Conservation (phyloP, 2,797 vertebrate genomes). For the Amazona ochrocephala region DNA sequence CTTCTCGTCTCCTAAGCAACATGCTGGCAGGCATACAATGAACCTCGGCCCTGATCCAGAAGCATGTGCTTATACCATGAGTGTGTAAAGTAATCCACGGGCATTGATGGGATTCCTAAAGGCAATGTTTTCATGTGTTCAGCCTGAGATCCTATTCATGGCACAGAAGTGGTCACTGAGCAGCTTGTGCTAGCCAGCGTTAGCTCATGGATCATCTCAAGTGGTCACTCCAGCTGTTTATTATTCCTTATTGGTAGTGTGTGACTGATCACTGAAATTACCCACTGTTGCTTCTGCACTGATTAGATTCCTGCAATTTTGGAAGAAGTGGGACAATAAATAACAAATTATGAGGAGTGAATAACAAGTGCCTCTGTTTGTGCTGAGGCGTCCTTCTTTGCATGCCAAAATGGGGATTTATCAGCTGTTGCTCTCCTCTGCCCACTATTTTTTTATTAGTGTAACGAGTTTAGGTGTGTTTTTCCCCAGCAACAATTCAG, state of each 20-base stretch:
- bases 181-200: rapidly evolving
- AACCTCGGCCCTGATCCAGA: rapidly evolving
- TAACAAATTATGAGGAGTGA: not conserved
- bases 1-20: rapidly evolving
- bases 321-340: conserved; percentile 25
- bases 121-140: not conserved
- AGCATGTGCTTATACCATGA: rapidly evolving
- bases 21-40: not conserved
- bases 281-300: not conserved
- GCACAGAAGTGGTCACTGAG: not conserved
- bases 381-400: not conserved
- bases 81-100: not conserved
- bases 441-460: rapidly evolving
- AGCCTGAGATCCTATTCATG: not conserved
- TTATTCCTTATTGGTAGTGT: not conserved
- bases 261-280: not conserved
- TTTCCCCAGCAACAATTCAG: not conserved
- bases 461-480: not conserved
- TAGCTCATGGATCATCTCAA: not conserved
- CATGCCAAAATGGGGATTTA: not conserved
- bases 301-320: conserved; percentile 20
- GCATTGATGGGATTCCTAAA: not conserved
- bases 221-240: not conserved
- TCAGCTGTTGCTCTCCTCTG: not conserved
- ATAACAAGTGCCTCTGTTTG: not conserved